A percentile compares a stretch with the other conserved stretches of the same genome.
Evolutionary conservation across 2,888 invertebrate species (phyloP).

Genomic region (Rhopalosiphum nymphaeae): DNA sequence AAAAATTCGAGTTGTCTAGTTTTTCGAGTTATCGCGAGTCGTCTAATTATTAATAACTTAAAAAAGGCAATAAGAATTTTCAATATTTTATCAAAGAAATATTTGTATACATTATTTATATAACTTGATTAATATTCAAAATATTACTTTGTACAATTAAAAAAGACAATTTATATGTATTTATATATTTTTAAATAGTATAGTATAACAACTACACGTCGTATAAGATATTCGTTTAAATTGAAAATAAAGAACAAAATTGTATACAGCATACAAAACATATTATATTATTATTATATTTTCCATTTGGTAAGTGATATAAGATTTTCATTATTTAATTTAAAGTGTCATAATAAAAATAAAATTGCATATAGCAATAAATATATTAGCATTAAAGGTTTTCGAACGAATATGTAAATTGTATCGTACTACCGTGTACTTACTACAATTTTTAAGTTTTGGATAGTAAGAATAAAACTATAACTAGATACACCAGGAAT

Average conservation of each 20-base stretch:
- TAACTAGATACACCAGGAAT: not conserved
- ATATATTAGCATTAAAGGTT: not conserved
- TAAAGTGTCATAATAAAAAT: not conserved
- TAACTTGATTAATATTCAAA: not conserved
- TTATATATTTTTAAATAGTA: too few species aligned
- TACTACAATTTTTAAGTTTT: not conserved
- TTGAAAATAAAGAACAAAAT: not conserved
- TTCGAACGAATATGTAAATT: not conserved
- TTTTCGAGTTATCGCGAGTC: too few species aligned
- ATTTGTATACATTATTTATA: not conserved
- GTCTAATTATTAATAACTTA: not conserved
- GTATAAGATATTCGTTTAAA: not conserved
- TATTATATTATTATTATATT: too few species aligned
- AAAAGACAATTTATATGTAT: too few species aligned
- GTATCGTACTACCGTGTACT: not conserved
- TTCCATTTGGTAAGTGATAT: not conserved
- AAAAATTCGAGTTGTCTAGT: too few species aligned
- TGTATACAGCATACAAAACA: not conserved
- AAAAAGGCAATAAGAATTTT: not conserved
- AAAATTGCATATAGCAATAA: not conserved
- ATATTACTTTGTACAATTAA: too few species aligned
- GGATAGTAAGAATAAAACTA: not conserved
- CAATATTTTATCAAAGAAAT: not conserved
- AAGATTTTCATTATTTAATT: not conserved
- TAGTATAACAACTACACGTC: too few species aligned